A percentile compares a stretch with the other conserved stretches of the same genome.
These are phyloP conservation scores for Archaeoteleia sp. DNA, from an alignment of 2,888 invertebrate genomes.

Conservation along the genomic window DNA sequence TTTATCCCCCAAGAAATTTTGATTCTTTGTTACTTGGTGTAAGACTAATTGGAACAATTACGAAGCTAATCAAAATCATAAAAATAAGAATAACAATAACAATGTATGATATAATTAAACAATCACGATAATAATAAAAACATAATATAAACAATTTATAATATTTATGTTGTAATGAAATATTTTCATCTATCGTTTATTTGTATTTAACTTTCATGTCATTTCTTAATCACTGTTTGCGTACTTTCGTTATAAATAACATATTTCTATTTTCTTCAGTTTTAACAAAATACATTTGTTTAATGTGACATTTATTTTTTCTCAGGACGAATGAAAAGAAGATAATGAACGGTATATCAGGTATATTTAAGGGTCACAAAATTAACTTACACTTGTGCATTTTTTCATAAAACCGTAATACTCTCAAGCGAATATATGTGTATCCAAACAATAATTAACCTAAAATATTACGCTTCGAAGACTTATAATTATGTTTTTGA, in stretches of 20 bases:
- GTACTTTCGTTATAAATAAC: too few relatives aligned
- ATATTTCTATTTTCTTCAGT: conserved; percentile 1
- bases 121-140: too few relatives aligned
- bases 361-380: conserved; percentile 8
- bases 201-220: conserved; percentile 2
- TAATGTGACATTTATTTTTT: neutral
- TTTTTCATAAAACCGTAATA: neutral
- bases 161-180: too few relatives aligned
- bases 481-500: conserved; percentile 27
- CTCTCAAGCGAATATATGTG: neutral
- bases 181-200: conserved; percentile 5
- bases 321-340: conserved; percentile 6
- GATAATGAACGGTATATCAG: conserved; percentile 4
- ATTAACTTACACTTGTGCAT: neutral
- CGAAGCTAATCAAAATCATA: neutral
- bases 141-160: too few relatives aligned
- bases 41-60: too few relatives aligned
- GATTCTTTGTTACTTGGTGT: conserved; percentile 23
- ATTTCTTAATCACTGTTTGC: neutral
- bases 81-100: neutral
- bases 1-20: conserved; percentile 27
- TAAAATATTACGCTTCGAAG: neutral
- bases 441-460: neutral
- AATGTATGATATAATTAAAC: too few relatives aligned
- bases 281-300: neutral